phyloP scores from a whole-genome alignment of 2,888 invertebrate species.

The Acanthosepion pharaonis region DNA sequence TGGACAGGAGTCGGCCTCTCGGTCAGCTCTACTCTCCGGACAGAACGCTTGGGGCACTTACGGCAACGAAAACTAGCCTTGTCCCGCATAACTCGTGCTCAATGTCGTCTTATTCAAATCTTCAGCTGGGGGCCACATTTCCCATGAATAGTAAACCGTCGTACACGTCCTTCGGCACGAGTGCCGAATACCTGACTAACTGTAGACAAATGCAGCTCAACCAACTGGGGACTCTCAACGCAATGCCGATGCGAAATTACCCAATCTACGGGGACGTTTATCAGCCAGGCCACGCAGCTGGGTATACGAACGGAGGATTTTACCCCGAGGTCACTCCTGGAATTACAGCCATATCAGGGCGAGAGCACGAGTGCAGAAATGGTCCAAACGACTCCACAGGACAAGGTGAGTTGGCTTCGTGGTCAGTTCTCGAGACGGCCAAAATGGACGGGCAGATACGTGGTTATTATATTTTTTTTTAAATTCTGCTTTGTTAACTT shows the following conservation, averaged over 20 bases:
- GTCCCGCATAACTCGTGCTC: constrained; percentile 68
- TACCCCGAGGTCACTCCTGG: constrained; percentile 70
- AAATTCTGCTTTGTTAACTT: background rate
- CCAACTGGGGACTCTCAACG: constrained; percentile 67
- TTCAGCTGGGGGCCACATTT: constrained; percentile 67
- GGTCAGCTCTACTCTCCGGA: constrained; percentile 63
- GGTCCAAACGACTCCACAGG: constrained; percentile 66
- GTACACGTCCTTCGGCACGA: constrained; percentile 63
- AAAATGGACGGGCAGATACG: background rate
- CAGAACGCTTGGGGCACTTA: constrained; percentile 69
- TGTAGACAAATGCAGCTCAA: constrained; percentile 69
- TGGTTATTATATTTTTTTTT: background rate
- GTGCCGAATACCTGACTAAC: constrained; percentile 67
- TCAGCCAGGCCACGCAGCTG: constrained; percentile 65
- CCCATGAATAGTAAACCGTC: constrained; percentile 66
- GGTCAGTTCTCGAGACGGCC: background rate
- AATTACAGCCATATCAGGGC: constrained; percentile 65
- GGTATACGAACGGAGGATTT: constrained; percentile 69
- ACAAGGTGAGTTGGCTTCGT: constrained; percentile 60
- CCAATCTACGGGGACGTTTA: constrained; percentile 70
- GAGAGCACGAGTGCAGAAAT: constrained; percentile 68
- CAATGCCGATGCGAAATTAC: constrained; percentile 68
- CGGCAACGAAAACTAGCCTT: constrained; percentile 62
- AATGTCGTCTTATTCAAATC: constrained; percentile 68
- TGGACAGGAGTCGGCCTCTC: constrained; percentile 61